Evolutionary conservation across 2,113 vertebrate genomes (phyloP).

Genomic region (Pteropus alecto): DNA sequence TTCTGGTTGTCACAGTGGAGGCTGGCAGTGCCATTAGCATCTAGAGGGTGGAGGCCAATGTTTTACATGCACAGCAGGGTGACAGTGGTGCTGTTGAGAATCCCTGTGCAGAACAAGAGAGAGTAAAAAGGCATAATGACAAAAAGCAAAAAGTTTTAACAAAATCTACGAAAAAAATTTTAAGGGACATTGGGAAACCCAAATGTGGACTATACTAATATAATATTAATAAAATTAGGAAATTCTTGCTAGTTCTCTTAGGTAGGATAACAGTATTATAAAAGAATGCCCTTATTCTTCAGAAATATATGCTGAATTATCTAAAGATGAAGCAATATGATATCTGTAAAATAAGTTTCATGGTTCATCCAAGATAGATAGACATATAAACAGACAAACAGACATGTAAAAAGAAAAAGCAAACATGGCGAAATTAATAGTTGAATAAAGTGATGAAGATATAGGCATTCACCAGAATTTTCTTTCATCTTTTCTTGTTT

Average conservation of each 20-base stretch:
- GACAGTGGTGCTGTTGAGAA: not conserved
- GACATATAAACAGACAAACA: not conserved
- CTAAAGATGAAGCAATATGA: not conserved
- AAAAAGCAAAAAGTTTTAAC: not conserved
- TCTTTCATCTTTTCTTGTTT: not conserved
- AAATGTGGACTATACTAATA: not conserved
- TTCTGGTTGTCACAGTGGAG: not conserved
- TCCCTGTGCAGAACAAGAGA: not conserved
- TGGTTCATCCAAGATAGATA: not conserved
- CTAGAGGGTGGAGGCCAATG: not conserved
- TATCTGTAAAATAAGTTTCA: not conserved
- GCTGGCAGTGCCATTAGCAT: not conserved
- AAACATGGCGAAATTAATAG: not conserved
- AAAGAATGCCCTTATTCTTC: not conserved
- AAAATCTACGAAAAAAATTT: not conserved
- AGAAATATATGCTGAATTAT: not conserved
- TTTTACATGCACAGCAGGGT: not conserved
- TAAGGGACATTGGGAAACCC: not conserved
- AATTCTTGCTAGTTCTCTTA: too few relatives aligned
- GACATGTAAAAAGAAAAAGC: not conserved
- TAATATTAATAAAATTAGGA: too few relatives aligned
- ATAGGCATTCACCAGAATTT: not conserved
- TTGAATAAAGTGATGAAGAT: not conserved
- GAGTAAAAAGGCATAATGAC: not conserved
- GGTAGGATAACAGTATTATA: rapidly evolving